Evolutionary conservation across 2,113 vertebrate genomes (phyloP).

Genomic region (Platichthys stellatus): DNA sequence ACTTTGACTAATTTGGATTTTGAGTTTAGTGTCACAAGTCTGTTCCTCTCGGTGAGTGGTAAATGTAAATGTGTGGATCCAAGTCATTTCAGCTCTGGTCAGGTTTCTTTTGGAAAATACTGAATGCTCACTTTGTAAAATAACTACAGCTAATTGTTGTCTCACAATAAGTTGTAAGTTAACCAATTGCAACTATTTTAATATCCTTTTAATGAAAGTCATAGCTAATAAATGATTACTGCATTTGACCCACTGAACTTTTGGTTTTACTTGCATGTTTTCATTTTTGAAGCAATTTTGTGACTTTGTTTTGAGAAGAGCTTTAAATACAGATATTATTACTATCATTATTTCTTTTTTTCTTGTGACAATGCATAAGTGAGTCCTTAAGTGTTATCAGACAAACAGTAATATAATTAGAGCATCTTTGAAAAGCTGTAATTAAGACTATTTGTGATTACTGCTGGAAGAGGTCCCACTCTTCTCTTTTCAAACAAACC

Average conservation of each 20-base stretch:
- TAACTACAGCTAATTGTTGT: too few relatives aligned
- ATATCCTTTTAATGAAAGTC: too few relatives aligned
- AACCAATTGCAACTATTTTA: too few relatives aligned
- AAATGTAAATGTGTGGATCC: neutral
- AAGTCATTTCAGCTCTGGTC: neutral
- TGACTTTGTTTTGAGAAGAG: neutral
- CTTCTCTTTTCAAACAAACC: neutral
- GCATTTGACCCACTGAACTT: too few relatives aligned
- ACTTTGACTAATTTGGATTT: neutral
- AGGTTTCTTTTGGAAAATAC: neutral
- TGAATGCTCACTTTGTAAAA: too few relatives aligned
- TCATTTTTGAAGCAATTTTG: too few relatives aligned
- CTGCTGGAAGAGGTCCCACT: neutral
- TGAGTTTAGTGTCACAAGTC: neutral
- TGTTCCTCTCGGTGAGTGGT: neutral
- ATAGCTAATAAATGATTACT: too few relatives aligned
- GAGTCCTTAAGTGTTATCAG: neutral
- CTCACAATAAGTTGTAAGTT: too few relatives aligned
- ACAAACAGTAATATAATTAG: neutral
- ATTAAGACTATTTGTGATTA: neutral
- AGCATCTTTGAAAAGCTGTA: neutral
- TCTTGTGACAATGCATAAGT: too few relatives aligned
- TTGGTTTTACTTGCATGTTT: too few relatives aligned
- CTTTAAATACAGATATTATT: neutral
- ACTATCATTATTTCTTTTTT: too few relatives aligned